Evolutionary conservation across 2,888 invertebrate genomes (phyloP).

Genomic region (Apodemia zela): DNA sequence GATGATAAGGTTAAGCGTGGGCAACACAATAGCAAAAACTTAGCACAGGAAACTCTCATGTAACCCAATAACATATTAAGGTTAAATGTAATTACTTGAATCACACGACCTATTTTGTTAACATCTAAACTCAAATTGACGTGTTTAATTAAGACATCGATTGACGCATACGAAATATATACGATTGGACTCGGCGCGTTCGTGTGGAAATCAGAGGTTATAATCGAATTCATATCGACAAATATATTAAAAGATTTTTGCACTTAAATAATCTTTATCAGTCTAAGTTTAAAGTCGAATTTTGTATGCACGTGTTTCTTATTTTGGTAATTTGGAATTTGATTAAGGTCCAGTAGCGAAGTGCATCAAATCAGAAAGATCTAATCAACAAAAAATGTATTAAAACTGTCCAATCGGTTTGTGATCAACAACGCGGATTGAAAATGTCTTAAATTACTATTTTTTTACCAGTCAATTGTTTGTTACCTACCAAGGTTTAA

Average conservation of each 20-base stretch:
- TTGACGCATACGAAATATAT: constrained; percentile 14
- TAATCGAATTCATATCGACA: constrained; percentile 45
- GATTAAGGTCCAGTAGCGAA: constrained; percentile 58
- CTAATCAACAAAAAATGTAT: constrained; percentile 51
- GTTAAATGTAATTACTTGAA: neutral
- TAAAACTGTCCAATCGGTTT: constrained; percentile 10
- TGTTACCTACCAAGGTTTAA: neutral
- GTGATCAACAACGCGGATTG: neutral
- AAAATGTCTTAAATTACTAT: neutral
- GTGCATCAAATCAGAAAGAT: constrained; percentile 66
- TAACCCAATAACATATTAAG: too few relatives aligned
- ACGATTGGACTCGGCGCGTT: constrained; percentile 44
- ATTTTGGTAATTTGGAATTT: constrained; percentile 24
- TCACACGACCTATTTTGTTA: neutral
- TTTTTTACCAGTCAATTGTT: neutral
- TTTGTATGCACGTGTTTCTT: neutral
- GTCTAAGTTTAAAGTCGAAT: neutral
- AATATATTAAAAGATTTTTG: constrained; percentile 22
- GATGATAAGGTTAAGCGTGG: too few relatives aligned
- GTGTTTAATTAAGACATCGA: constrained; percentile 10
- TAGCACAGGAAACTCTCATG: too few relatives aligned
- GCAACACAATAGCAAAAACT: too few relatives aligned
- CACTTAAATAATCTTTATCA: neutral
- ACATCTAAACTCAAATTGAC: neutral
- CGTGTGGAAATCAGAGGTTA: constrained; percentile 52